phyloP scores from a whole-genome alignment of 2,888 invertebrate genomes.

The Lacanobia wlatinum region DNA sequence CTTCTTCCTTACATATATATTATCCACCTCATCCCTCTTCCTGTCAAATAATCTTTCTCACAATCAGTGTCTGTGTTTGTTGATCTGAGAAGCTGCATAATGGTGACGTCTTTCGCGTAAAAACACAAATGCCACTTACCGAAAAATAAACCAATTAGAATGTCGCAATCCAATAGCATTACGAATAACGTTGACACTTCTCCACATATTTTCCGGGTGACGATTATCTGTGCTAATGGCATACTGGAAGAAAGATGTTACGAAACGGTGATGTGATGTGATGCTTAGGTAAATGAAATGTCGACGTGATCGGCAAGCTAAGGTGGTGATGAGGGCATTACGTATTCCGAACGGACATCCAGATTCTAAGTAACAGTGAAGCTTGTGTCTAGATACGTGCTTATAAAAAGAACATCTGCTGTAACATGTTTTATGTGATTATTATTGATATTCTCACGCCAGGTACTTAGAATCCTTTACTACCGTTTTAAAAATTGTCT shows the following conservation, averaged over 20 bases:
- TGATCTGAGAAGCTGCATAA: conserved; percentile 1
- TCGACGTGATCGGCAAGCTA: conserved; percentile 40
- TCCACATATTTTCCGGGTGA: conserved; percentile 48
- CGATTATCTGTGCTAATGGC: conserved; percentile 58
- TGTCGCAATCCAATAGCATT: conserved; percentile 22
- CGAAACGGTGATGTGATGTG: conserved; percentile 61
- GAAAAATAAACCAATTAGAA: conserved; percentile 29
- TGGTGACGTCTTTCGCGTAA: not conserved
- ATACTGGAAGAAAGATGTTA: conserved; percentile 65
- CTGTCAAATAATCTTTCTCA: not conserved
- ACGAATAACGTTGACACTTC: conserved; percentile 33
- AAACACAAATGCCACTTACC: not conserved
- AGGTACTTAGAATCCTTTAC: not conserved
- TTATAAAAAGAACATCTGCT: conserved; percentile 8
- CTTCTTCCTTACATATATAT: no score
- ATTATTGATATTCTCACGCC: not conserved
- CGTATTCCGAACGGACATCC: conserved; percentile 37
- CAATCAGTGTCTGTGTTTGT: not conserved
- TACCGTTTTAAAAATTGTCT: not conserved
- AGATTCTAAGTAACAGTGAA: conserved; percentile 33
- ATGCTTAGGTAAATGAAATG: conserved; percentile 60
- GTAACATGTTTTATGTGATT: conserved; percentile 1
- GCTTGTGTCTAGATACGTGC: not conserved
- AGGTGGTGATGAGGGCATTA: conserved; percentile 38
- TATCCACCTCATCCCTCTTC: not conserved